These are phyloP conservation scores for Epinotia brunnichana DNA, from an alignment of 2,888 invertebrate species.

Conservation along the genomic window DNA sequence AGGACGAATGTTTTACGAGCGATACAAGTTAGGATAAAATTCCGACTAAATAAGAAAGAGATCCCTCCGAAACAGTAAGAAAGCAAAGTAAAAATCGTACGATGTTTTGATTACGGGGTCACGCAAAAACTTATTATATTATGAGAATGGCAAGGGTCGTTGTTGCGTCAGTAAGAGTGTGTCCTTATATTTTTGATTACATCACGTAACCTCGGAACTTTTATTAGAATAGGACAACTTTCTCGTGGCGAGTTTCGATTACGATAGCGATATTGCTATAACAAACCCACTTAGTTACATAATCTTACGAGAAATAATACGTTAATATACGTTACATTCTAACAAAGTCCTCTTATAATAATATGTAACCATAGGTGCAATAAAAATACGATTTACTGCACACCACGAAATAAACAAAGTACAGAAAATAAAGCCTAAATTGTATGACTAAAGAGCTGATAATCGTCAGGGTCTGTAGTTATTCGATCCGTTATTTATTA, in stretches of 20 bases:
- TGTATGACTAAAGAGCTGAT: no score
- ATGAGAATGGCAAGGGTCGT: neutral
- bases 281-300: constrained; percentile 8
- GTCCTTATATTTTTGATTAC: neutral
- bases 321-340: neutral
- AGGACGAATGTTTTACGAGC: constrained; percentile 7
- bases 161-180: neutral
- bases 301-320: neutral
- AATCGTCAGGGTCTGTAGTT: no score
- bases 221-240: constrained; percentile 12
- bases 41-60: neutral
- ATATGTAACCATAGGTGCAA: no score
- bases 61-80: neutral
- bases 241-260: neutral
- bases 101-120: neutral
- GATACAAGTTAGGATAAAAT: constrained; percentile 10
- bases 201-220: constrained; percentile 10
- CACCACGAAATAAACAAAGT: no score
- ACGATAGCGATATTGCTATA: neutral
- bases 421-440: no score
- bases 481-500: neutral
- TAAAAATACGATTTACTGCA: no score
- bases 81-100: neutral
- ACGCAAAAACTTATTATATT: constrained; percentile 7
- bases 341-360: neutral